These are phyloP conservation scores for Lerista edwardsae DNA, from an alignment of 2,797 vertebrate species.

Conservation along the genomic window DNA sequence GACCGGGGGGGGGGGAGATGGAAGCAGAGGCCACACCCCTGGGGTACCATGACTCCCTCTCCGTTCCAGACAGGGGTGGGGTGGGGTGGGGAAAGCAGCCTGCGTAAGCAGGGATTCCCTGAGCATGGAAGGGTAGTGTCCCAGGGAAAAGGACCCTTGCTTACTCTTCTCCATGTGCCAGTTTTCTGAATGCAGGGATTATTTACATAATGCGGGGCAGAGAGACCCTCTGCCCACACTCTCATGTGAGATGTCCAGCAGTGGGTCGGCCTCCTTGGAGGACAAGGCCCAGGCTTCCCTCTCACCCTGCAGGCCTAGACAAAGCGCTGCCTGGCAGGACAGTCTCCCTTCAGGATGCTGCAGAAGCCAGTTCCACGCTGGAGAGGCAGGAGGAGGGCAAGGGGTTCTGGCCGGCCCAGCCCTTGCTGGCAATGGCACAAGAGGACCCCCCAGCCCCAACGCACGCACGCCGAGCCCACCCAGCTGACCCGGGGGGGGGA, in stretches of 20 bases:
- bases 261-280: background rate
- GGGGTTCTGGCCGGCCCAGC: background rate
- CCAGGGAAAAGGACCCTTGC: background rate
- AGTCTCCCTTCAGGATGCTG: background rate
- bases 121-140: too few species aligned
- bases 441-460: background rate
- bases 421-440: background rate
- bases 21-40: too few species aligned
- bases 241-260: background rate
- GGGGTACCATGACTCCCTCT: too few species aligned
- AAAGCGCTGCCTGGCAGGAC: too few species aligned
- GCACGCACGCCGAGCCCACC: too few species aligned
- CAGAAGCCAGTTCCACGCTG: background rate
- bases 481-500: background rate
- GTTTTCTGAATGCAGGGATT: background rate
- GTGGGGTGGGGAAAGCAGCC: too few species aligned
- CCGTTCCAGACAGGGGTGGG: too few species aligned
- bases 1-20: too few species aligned
- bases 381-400: background rate
- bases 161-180: background rate
- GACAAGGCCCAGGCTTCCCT: background rate
- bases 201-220: too few species aligned
- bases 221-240: rapidly evolving
- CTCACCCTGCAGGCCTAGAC: background rate
- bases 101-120: too few species aligned